Percentiles rank a stretch among this genome's conserved stretches.
phyloP scores from a whole-genome alignment of 1,140 invertebrate genomes.

The Tenebrio molitor region DNA sequence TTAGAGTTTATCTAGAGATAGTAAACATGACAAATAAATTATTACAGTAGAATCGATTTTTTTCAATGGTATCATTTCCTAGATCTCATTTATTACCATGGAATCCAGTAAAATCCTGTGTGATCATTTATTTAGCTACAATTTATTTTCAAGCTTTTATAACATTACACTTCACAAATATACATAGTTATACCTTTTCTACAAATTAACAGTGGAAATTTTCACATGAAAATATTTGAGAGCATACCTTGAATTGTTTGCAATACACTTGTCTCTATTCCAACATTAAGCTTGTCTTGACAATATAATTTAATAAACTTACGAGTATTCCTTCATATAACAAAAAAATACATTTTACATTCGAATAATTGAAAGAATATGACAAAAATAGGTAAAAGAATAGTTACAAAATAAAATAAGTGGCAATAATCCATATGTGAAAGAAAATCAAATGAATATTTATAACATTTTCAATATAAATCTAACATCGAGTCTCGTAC shows the following conservation, averaged over 20 bases:
- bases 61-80: too few relatives aligned
- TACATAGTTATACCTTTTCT: slow-evolving; percentile 22
- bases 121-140: not conserved
- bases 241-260: slow-evolving; percentile 22
- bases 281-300: slow-evolving; percentile 30
- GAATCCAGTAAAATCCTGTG: too few relatives aligned
- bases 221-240: slow-evolving; percentile 35
- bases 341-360: slow-evolving; percentile 3
- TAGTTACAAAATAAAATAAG: slow-evolving; percentile 12
- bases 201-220: slow-evolving; percentile 22
- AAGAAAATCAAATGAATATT: slow-evolving; percentile 15
- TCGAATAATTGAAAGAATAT: not conserved
- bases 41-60: not conserved
- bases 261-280: slow-evolving; percentile 19
- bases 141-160: slow-evolving; percentile 35
- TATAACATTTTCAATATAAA: slow-evolving; percentile 5
- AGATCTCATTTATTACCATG: too few relatives aligned
- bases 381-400: not conserved
- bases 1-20: slow-evolving; percentile 18
- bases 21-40: slow-evolving; percentile 28
- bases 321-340: slow-evolving; percentile 17
- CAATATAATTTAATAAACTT: not conserved
- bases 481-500: slow-evolving; percentile 98
- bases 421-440: slow-evolving; percentile 4
- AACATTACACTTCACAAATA: slow-evolving; percentile 39